Base-by-base conservation (phyloP, 2,113 vertebrate species). In the Corvus cornix region DNA sequence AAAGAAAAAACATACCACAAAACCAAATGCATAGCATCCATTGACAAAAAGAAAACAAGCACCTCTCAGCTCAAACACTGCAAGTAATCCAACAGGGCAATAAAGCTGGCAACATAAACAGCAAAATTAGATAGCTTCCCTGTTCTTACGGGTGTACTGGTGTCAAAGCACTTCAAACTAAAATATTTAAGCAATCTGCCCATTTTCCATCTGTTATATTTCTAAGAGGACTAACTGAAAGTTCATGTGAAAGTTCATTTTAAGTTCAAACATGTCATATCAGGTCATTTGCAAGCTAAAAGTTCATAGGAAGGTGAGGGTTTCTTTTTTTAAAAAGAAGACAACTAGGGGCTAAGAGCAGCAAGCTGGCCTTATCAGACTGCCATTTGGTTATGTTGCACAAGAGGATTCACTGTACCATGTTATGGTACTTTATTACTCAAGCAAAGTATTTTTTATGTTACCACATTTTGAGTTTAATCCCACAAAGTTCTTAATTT, bases 191-290 rank as follows among this genome's bases (percentile, higher is more conserved):
- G 96, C 97, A 97, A 98, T 98, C 93, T 97, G 92, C 69, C 82
- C 89, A 90, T 97, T 98, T 98, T 95, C 98, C 98, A 98, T 98
- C 97, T 98, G 98, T 96, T 97, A 77, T 95, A 96, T 98, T 98
- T 98, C 98, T 97, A 97, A 87, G 55, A 95, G 27, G 87, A 94
- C 93, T 97, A 97, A 97, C 90, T 95, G 82, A 96, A 98, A 98
- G 98, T 98, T 98, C 98, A 98, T 97, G 95, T 87, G 94, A 96
- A 98, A 98, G 98, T 98, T 99, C 98, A 98, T 33, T 70, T 56
- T 82, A 93, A 98, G 98, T 98, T 98, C 96, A 98, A 97, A 89
- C 95, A 94, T 97, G 96, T 97, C 96, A 93, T 97, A 97, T 97
- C 58, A 58, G 97, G 98, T 98, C 97, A 97, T 97, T 97, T 97